Evolutionary conservation across 2,113 vertebrate genomes (phyloP).

Genomic region (Cheirogaleus medius): DNA sequence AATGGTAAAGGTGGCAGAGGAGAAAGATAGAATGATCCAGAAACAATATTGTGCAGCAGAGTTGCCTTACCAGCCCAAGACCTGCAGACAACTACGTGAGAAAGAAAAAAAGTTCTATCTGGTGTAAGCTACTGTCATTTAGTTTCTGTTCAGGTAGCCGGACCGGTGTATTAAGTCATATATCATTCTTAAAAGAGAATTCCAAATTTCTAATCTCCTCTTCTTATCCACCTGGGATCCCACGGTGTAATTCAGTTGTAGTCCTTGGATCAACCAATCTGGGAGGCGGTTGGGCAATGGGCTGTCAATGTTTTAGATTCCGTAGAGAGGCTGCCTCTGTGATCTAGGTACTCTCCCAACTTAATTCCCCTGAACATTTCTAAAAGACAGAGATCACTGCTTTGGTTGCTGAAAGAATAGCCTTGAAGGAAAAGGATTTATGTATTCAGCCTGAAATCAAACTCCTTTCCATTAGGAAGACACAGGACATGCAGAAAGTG

Average conservation of each 20-base stretch:
- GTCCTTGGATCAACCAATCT: neutral
- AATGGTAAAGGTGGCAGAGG: neutral
- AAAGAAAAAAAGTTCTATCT: neutral
- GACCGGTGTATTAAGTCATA: neutral
- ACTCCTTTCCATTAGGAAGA: conserved; percentile 27
- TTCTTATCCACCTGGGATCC: neutral
- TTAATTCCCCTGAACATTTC: neutral
- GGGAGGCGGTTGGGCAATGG: neutral
- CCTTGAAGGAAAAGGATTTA: neutral
- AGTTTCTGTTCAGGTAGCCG: neutral
- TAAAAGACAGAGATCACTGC: neutral
- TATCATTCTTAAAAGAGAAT: neutral
- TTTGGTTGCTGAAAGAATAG: neutral
- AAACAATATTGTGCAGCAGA: neutral
- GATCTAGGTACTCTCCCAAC: neutral
- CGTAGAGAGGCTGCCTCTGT: neutral
- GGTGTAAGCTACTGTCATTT: neutral
- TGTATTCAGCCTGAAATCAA: neutral
- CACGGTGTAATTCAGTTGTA: neutral
- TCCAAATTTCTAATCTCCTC: neutral
- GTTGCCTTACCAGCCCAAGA: neutral
- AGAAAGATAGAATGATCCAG: neutral
- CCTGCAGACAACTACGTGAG: neutral
- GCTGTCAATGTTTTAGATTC: neutral
- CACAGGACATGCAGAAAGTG: neutral